Conservation (phyloP, 2,797 vertebrate species). For the Odontamblyopus rebecca region DNA sequence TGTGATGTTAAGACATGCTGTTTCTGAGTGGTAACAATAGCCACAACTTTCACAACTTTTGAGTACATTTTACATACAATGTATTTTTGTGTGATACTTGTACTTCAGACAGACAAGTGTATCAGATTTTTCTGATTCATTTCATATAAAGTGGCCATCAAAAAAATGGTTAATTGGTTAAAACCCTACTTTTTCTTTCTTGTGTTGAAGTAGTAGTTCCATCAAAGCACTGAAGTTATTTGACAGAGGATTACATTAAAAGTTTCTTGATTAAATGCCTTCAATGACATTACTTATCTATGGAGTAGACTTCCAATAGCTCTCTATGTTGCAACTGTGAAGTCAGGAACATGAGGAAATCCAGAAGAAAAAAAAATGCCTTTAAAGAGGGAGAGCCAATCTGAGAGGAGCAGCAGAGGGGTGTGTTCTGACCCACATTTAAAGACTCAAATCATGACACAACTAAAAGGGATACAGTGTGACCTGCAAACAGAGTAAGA, state of each 20-base stretch:
- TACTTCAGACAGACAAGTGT: too few relatives aligned
- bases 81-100: too few relatives aligned
- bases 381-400: not conserved
- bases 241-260: not conserved
- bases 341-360: slow-evolving; percentile 6
- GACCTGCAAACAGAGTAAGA: slow-evolving; percentile 16
- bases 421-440: slow-evolving; percentile 51
- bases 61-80: too few relatives aligned
- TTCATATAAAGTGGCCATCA: too few relatives aligned
- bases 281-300: not conserved
- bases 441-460: slow-evolving; percentile 23
- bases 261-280: not conserved
- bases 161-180: not conserved
- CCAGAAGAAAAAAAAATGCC: not conserved
- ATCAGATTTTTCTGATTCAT: too few relatives aligned
- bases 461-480: slow-evolving; percentile 19
- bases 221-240: not conserved
- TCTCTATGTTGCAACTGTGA: slow-evolving; percentile 42
- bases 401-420: slow-evolving; percentile 19
- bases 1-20: too few relatives aligned
- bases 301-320: not conserved
- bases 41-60: too few relatives aligned
- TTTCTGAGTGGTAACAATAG: too few relatives aligned
- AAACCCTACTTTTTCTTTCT: not conserved
- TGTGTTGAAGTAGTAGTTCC: not conserved